Conservation (phyloP, 2,113 vertebrate species). For the Prunella fulvescens region DNA sequence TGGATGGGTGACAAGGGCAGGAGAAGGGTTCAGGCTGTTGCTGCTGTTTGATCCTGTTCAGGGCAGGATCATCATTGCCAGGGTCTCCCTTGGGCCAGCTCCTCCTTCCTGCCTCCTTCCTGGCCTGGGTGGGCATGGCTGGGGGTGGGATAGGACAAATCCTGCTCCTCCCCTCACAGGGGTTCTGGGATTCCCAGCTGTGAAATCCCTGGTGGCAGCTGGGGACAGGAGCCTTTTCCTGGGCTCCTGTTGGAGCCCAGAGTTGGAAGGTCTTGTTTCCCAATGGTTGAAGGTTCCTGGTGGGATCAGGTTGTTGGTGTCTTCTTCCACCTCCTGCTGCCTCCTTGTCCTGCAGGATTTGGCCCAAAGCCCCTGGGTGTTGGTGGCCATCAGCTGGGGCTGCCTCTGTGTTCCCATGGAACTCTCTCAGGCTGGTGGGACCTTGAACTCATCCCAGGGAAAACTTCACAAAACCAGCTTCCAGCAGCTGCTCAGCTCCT, state of each 20-base stretch:
- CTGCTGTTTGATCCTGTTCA: too few relatives aligned
- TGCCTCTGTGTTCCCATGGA: not conserved
- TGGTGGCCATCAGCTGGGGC: not conserved
- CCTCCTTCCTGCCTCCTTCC: not conserved
- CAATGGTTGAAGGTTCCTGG: not conserved
- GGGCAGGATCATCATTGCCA: not conserved
- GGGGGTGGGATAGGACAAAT: not conserved
- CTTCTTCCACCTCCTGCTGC: not conserved
- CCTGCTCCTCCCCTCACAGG: not conserved
- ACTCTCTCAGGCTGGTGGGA: not conserved
- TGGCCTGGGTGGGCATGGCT: accelerated
- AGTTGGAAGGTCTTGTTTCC: not conserved
- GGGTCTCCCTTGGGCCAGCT: not conserved
- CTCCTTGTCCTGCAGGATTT: not conserved
- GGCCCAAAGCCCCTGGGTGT: not conserved
- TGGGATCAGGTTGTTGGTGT: not conserved
- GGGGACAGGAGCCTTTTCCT: not conserved
- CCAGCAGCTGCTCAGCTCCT: not conserved
- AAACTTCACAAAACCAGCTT: not conserved
- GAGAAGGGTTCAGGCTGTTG: not conserved
- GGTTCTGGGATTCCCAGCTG: not conserved
- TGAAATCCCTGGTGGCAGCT: not conserved
- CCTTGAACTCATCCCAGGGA: not conserved
- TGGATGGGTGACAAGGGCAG: accelerated
- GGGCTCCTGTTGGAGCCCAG: too few relatives aligned